Evolutionary conservation across 2,797 vertebrate species (phyloP).

Genomic region (Loriculus beryllinus): DNA sequence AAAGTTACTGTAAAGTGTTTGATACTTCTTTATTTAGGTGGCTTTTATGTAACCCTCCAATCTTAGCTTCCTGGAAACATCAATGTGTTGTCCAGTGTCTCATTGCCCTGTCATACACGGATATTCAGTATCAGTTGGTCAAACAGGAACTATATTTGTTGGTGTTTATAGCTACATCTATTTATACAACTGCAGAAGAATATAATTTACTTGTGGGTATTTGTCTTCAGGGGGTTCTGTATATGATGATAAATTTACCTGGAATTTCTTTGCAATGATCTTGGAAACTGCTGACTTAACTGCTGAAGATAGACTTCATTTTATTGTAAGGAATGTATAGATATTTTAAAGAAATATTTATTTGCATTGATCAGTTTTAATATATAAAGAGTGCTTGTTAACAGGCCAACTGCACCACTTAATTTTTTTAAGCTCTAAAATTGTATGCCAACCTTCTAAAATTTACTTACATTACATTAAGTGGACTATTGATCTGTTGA

Average conservation of each 20-base stretch:
- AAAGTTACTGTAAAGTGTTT: neutral
- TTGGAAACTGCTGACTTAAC: constrained; percentile 76
- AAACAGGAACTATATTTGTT: constrained; percentile 52
- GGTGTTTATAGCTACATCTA: constrained; percentile 67
- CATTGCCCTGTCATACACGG: neutral
- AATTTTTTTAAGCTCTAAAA: neutral
- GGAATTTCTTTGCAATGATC: constrained; percentile 68
- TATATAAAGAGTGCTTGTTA: constrained; percentile 9
- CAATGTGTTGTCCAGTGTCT: neutral
- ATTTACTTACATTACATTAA: neutral
- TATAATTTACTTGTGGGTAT: constrained; percentile 56
- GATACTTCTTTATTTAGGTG: neutral
- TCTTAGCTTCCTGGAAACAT: neutral
- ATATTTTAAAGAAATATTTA: constrained; percentile 73
- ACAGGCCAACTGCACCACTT: neutral
- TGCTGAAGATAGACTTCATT: constrained; percentile 47
- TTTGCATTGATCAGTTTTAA: constrained; percentile 71
- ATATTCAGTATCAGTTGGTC: neutral
- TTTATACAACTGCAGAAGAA: constrained; percentile 73
- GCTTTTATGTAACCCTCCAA: neutral
- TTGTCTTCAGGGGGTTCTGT: constrained; percentile 69
- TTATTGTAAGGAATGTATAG: neutral
- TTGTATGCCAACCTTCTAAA: neutral
- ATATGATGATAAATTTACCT: constrained; percentile 70
- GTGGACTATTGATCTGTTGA: neutral